A percentile compares a stretch with the other conserved stretches of the same genome.
phyloP scores from a whole-genome alignment of 2,797 vertebrate genomes.

The Taenioides sp. region DNA sequence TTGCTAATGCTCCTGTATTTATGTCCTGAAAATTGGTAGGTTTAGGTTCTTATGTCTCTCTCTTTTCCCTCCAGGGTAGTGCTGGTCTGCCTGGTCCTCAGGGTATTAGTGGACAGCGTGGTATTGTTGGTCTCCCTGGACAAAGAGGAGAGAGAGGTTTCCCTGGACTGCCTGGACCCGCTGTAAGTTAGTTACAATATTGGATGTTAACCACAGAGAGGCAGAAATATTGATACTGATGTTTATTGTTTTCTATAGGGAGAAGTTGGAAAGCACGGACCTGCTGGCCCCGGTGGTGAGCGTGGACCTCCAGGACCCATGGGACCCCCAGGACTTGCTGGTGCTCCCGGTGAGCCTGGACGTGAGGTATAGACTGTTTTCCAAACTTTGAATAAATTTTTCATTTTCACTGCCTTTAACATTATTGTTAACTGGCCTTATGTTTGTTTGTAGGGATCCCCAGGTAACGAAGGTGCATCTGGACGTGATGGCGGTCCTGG shows the following conservation, averaged over 20 bases:
- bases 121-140: conserved; percentile 93
- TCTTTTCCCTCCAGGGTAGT: conserved; percentile 76
- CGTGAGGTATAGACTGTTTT: conserved; percentile 83
- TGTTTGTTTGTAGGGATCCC: conserved; percentile 79
- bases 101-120: conserved; percentile 90
- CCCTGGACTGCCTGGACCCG: conserved; percentile 86
- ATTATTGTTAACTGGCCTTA: conserved; percentile 8
- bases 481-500: conserved; percentile 92
- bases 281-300: conserved; percentile 85
- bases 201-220: background rate
- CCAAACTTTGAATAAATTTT: background rate
- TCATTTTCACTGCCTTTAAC: background rate
- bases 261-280: conserved; percentile 90
- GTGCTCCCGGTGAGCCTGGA: conserved; percentile 92
- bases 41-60: conserved; percentile 2
- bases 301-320: conserved; percentile 93
- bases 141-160: conserved; percentile 95
- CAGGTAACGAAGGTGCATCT: conserved; percentile 89
- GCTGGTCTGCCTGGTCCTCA: conserved; percentile 88
- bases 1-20: background rate
- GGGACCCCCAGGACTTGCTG: conserved; percentile 90
- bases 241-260: conserved; percentile 74
- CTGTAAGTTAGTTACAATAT: conserved; percentile 77
- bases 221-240: background rate
- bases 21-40: background rate